Percentiles rank a stretch among this genome's conserved stretches.
These are phyloP conservation scores for Ochropleura plecta DNA, from an alignment of 2,888 invertebrate species.

Conservation along the genomic window DNA sequence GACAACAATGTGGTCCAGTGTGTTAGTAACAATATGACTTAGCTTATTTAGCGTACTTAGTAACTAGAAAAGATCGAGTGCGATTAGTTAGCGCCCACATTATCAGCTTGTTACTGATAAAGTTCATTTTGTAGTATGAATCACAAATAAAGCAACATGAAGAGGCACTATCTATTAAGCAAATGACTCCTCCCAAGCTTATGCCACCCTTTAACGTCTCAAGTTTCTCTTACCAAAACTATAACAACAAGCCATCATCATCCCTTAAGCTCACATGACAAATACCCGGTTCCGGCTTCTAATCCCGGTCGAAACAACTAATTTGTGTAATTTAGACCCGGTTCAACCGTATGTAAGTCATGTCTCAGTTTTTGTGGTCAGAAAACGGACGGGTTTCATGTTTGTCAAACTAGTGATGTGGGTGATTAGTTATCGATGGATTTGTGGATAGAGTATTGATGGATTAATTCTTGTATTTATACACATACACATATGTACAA, in stretches of 20 bases:
- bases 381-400: slow-evolving; percentile 70
- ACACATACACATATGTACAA: no score
- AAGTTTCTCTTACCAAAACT: slow-evolving; percentile 30
- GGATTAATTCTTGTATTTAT: neutral
- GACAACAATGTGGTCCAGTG: no score
- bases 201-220: neutral
- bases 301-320: slow-evolving; percentile 67
- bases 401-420: slow-evolving; percentile 64
- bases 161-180: neutral
- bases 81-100: no score
- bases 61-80: no score
- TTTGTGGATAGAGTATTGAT: slow-evolving; percentile 5
- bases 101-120: no score
- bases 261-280: slow-evolving; percentile 53
- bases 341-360: slow-evolving; percentile 71
- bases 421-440: slow-evolving; percentile 17
- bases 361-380: slow-evolving; percentile 75
- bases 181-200: neutral
- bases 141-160: neutral
- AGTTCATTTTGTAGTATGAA: neutral
- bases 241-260: slow-evolving; percentile 21
- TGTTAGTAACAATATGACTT: no score
- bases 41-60: no score
- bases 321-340: slow-evolving; percentile 77
- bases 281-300: slow-evolving; percentile 53